A percentile compares a stretch with the other conserved stretches of the same genome.
Evolutionary conservation across 2,888 invertebrate genomes (phyloP).

Genomic region (Heliconius cydno): DNA sequence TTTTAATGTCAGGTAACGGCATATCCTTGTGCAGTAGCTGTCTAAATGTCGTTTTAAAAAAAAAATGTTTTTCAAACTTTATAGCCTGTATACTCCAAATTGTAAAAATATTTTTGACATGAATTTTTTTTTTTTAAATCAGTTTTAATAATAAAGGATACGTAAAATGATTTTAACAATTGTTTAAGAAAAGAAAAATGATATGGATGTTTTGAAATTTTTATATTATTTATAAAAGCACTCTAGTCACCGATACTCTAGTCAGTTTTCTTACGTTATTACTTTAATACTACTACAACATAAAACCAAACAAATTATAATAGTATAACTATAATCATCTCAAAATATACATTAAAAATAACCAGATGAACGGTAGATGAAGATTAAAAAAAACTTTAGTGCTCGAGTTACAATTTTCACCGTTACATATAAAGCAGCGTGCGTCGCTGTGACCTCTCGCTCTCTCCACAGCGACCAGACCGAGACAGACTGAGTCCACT

Average conservation of each 20-base stretch:
- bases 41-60: not conserved
- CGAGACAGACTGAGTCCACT: slow-evolving; percentile 74
- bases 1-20: not conserved
- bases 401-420: slow-evolving; percentile 72
- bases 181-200: too few species aligned
- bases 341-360: slow-evolving; percentile 60
- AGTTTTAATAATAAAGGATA: not conserved
- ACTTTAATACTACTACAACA: not conserved
- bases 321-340: slow-evolving; percentile 47
- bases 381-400: slow-evolving; percentile 48
- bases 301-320: not conserved
- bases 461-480: slow-evolving; percentile 70
- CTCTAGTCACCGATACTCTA: not conserved
- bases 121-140: not conserved
- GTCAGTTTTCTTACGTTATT: not conserved
- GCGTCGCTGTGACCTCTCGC: slow-evolving; percentile 78
- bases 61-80: not conserved
- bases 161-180: too few species aligned
- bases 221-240: too few species aligned
- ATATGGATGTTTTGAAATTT: too few species aligned
- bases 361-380: slow-evolving; percentile 48
- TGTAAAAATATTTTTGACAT: not conserved
- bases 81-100: not conserved
- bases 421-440: slow-evolving; percentile 71
- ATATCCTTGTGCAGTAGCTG: slow-evolving; percentile 4